These are phyloP conservation scores for Melanogrammus aeglefinus DNA, from an alignment of 2,797 vertebrate genomes.

Conservation along the genomic window DNA sequence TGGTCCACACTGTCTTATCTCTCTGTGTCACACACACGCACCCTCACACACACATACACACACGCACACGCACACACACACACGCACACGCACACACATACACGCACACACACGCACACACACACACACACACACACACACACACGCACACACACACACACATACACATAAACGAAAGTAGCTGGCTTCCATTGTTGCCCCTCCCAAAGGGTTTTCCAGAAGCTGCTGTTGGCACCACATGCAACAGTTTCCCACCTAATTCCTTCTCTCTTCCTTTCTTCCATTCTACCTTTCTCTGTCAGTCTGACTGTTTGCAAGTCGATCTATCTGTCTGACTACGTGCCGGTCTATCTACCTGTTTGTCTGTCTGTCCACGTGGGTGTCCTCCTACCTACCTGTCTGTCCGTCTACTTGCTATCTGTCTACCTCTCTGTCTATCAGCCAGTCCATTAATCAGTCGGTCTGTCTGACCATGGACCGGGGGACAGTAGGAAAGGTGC, in stretches of 20 bases:
- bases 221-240: constrained; percentile 34
- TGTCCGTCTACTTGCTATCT: neutral
- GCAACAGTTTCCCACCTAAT: constrained; percentile 16
- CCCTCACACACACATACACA: neutral
- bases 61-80: constrained; percentile 19
- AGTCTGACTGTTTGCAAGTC: too few species aligned
- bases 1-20: neutral
- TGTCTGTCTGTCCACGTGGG: neutral
- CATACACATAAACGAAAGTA: neutral
- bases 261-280: neutral
- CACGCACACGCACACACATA: constrained; percentile 12
- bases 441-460: neutral
- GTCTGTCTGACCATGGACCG: neutral
- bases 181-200: constrained; percentile 1
- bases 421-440: neutral
- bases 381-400: neutral
- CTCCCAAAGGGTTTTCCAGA: constrained; percentile 29
- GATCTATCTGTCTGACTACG: too few species aligned
- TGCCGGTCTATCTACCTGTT: neutral
- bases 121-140: constrained; percentile 20
- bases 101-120: constrained; percentile 2
- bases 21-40: constrained; percentile 5
- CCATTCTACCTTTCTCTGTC: neutral
- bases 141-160: constrained; percentile 14
- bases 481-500: neutral